These are phyloP conservation scores for Agrilus cyanescens DNA, from an alignment of 2,888 invertebrate genomes.

Conservation along the genomic window DNA sequence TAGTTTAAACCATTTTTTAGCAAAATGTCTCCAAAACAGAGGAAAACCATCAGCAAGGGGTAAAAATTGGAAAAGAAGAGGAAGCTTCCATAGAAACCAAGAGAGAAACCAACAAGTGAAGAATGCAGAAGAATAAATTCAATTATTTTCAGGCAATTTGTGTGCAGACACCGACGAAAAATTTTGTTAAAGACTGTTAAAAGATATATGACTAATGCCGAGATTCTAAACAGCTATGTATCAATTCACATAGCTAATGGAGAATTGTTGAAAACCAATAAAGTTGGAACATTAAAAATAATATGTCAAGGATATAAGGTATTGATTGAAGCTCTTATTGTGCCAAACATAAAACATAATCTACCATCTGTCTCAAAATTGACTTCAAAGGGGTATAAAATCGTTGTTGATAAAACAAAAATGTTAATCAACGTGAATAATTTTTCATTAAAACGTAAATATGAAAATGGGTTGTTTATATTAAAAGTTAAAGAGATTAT, in stretches of 20 bases:
- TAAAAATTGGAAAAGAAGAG: conserved; percentile 1
- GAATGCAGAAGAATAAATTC: background rate
- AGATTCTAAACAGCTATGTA: background rate
- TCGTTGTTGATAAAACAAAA: too few species aligned
- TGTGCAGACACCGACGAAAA: background rate
- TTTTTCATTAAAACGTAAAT: too few species aligned
- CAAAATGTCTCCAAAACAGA: conserved; percentile 6
- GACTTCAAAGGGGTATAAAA: too few species aligned
- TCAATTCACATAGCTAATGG: too few species aligned
- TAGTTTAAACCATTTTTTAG: conserved; percentile 5
- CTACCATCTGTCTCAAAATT: too few species aligned
- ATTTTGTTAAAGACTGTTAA: background rate
- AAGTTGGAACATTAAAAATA: too few species aligned
- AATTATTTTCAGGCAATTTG: background rate
- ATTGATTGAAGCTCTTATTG: too few species aligned
- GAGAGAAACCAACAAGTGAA: background rate
- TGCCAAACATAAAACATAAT: background rate
- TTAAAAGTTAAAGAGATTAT: background rate
- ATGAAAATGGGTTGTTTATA: too few species aligned
- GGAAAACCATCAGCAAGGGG: background rate
- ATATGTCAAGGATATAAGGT: too few species aligned
- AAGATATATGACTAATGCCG: background rate
- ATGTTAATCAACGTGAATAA: too few species aligned
- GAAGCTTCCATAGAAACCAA: background rate
- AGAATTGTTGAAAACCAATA: too few species aligned